Conservation (phyloP, 2,113 vertebrate genomes). For the Isichthys henryi region DNA sequence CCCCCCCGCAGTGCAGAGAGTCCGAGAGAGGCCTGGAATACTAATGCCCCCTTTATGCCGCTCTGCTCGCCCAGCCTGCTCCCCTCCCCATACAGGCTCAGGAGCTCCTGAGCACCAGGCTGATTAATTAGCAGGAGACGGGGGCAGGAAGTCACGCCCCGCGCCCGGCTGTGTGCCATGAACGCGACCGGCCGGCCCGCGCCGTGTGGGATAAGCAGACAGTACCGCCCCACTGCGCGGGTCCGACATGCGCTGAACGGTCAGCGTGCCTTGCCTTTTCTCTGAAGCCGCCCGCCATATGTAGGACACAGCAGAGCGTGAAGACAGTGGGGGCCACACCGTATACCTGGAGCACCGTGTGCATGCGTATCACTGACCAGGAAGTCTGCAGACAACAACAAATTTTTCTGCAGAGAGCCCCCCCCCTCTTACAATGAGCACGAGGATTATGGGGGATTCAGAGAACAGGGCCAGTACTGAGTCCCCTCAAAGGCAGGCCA, state of each 20-base stretch:
- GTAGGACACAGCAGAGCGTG: background rate
- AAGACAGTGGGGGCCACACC: background rate
- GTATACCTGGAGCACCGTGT: background rate
- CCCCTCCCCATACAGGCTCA: background rate
- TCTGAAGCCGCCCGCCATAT: background rate
- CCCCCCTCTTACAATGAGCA: background rate
- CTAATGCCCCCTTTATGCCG: conserved; percentile 12
- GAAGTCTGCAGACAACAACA: background rate
- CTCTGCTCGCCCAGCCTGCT: background rate
- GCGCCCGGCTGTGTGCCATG: background rate
- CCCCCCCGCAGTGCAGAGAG: background rate
- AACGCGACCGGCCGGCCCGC: background rate
- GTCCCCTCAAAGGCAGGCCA: no score
- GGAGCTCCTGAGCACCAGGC: background rate
- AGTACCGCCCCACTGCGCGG: background rate
- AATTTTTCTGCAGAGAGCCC: no score
- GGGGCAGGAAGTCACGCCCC: conserved; percentile 12
- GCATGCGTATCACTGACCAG: background rate
- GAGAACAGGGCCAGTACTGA: background rate
- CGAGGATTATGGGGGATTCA: background rate
- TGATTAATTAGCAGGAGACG: conserved; percentile 19
- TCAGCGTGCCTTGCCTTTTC: background rate
- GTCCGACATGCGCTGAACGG: background rate
- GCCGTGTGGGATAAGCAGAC: background rate
- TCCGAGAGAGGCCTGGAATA: conserved; percentile 10